Evolutionary conservation across 2,113 vertebrate species (phyloP).

Genomic region (Dicrurus megarhynchus): DNA sequence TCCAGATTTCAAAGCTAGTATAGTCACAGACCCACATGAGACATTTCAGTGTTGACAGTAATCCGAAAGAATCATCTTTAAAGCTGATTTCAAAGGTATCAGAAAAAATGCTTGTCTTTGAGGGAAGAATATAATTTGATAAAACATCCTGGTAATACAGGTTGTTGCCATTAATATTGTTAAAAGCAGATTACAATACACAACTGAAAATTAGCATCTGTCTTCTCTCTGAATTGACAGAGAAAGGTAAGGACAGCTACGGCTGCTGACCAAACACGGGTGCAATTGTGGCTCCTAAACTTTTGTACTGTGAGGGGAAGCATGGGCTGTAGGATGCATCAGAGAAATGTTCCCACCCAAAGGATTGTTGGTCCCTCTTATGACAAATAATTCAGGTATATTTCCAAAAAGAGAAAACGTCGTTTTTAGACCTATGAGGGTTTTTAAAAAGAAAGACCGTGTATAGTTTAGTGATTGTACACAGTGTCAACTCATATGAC

Average conservation of each 20-base stretch:
- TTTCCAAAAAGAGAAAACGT: not conserved
- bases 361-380: not conserved
- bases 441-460: not conserved
- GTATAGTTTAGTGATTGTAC: not conserved
- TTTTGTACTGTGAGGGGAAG: not conserved
- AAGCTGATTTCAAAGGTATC: not conserved
- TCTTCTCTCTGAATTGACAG: not conserved
- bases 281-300: not conserved
- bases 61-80: not conserved
- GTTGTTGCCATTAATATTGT: not conserved
- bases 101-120: not conserved
- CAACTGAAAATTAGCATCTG: not conserved
- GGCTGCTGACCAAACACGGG: not conserved
- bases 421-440: not conserved
- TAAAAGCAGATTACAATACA: not conserved
- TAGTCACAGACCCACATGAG: not conserved
- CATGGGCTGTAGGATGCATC: not conserved
- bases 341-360: not conserved
- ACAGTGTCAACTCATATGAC: not conserved
- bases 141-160: not conserved
- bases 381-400: not conserved
- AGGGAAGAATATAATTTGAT: not conserved
- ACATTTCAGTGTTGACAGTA: slow-evolving; percentile 4
- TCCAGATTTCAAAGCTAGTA: not conserved
- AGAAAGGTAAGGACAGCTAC: not conserved